Evolutionary conservation across 2,113 vertebrate genomes (phyloP), one percentile per base, ranked within the genome.

Genomic region (Natator depressus): DNA sequence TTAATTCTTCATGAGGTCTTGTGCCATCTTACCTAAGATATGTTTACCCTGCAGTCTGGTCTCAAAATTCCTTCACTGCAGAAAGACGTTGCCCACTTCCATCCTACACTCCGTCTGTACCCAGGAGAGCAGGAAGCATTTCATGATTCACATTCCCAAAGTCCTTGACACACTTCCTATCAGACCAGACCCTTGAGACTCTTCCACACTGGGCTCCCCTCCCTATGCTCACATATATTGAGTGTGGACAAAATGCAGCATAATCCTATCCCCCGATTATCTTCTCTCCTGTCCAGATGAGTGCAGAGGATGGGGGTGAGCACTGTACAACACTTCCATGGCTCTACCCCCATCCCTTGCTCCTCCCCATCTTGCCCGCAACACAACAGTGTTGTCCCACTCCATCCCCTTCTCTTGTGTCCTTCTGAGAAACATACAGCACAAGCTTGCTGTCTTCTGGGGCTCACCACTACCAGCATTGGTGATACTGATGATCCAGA

Each of bases 91-190:
- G 88, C 4, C 10, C 80, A 46, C 20, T 46, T 84, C 47, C 69
- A 76, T 8, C 75, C 38, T 22, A 53, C 1, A 0, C 31, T 83
- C 49, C 5, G 55, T 27, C 49, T 54, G 4, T 49, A 1, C 0
- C 13, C 25, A 90, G 17, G 29, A 91, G 14, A 51, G 14, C 47
- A 50, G 6, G 69, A 85, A 85, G n/a, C 75, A n/a, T 3, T n/a
- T 1, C 50, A 46, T 3, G 12, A 55, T 5, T 38, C 80, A 75
- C 7, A 85, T 46, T 2, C 25, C 51, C 13, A 25, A 5, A 17
- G 62, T 92, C 76, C 55, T 55, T 62, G 42, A 6, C 2, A 0
- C 8, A 5, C 11, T 91, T n/a, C 35, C 8, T 49, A 47, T 87
- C 62, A 82, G 80, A 62, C 0, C 1, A 76, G 83, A 59, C 4